phyloP scores from a whole-genome alignment of 2,797 vertebrate genomes.

The Mionectes olivaceus region DNA sequence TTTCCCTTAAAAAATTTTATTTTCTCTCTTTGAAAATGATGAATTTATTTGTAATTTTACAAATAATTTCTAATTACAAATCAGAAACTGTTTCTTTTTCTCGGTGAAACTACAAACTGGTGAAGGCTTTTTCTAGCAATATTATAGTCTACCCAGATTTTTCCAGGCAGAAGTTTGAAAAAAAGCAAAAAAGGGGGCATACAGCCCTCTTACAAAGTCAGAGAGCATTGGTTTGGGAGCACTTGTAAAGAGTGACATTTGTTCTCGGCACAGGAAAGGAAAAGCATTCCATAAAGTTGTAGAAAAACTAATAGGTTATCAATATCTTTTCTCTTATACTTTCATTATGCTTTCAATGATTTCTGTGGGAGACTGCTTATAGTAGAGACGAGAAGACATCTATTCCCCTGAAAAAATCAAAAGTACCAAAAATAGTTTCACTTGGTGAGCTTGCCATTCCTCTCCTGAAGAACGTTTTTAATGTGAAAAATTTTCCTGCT shows the following conservation, averaged over 20 bases:
- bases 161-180: background rate
- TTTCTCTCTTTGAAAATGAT: background rate
- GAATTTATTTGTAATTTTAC: background rate
- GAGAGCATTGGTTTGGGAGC: background rate
- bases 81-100: background rate
- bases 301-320: background rate
- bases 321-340: background rate
- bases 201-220: background rate
- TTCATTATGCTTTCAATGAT: background rate
- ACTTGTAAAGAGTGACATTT: background rate
- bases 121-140: background rate
- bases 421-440: background rate
- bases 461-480: background rate
- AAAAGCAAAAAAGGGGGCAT: rapidly evolving
- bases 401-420: background rate
- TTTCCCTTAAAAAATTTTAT: background rate
- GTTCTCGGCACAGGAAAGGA: background rate
- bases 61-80: background rate
- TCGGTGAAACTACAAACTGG: background rate
- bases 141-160: background rate
- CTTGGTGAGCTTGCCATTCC: background rate
- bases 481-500: background rate
- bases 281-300: background rate
- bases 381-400: background rate
- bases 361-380: background rate